These are phyloP conservation scores for Drosophila biarmipes DNA, from an alignment of 1,140 invertebrate species.

Conservation along the genomic window DNA sequence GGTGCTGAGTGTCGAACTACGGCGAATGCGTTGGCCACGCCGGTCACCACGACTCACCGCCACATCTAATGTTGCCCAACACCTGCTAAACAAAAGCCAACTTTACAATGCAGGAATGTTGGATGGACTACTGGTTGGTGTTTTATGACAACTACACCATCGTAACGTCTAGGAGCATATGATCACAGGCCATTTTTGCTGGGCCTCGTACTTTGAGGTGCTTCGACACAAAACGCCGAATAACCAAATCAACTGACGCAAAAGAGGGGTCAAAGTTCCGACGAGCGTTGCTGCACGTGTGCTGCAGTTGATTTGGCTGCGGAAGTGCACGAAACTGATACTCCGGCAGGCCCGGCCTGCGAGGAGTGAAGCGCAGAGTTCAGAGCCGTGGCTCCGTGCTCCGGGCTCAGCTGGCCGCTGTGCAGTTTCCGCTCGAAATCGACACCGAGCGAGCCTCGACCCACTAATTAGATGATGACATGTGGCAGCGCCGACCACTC, in stretches of 20 bases:
- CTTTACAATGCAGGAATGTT: too few species aligned
- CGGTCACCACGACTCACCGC: not conserved
- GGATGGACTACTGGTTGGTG: too few species aligned
- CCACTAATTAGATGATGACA: conserved; percentile 61
- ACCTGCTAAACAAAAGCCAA: too few species aligned
- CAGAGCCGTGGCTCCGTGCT: not conserved
- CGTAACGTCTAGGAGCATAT: too few species aligned
- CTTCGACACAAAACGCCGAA: conserved; percentile 17
- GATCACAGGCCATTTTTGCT: not conserved
- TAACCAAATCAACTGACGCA: conserved; percentile 15
- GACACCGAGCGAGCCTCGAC: conserved; percentile 33
- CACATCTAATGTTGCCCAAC: too few species aligned
- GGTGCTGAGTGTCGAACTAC: conserved; percentile 6
- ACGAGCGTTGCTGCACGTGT: conserved; percentile 17
- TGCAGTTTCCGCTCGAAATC: conserved; percentile 30
- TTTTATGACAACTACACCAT: too few species aligned
- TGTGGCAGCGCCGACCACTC: conserved; percentile 48
- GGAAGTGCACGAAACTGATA: conserved; percentile 66
- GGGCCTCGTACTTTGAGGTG: conserved; percentile 20
- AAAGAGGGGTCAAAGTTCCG: conserved; percentile 40
- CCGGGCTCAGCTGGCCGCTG: conserved; percentile 3
- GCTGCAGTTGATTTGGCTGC: conserved; percentile 24
- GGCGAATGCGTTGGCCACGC: conserved; percentile 16
- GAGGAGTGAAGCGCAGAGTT: conserved; percentile 8
- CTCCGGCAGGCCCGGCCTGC: too few species aligned